Evolutionary conservation across 2,797 vertebrate genomes (phyloP).

Genomic region (Sorex maritimensis): DNA sequence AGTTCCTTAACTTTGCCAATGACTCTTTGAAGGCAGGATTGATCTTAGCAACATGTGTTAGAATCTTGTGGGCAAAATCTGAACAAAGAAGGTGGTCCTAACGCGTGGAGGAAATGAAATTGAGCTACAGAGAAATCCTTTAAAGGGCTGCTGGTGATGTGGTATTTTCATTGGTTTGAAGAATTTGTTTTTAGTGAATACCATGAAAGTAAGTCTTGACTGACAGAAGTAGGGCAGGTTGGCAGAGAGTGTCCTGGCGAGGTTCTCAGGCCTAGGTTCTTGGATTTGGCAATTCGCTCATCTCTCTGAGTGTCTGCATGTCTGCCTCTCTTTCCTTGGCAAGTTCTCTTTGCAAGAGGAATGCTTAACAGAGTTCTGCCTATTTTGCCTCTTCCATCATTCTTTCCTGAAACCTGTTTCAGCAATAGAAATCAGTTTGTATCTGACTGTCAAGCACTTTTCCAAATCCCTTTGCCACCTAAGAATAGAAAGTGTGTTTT

Average conservation of each 20-base stretch:
- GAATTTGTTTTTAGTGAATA: neutral
- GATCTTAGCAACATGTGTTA: neutral
- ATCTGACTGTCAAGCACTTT: neutral
- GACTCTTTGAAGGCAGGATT: neutral
- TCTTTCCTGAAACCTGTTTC: neutral
- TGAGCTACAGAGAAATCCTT: neutral
- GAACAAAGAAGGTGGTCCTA: conserved; percentile 43
- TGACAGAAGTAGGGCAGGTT: accelerated
- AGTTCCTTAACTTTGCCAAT: neutral
- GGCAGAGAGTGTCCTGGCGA: neutral
- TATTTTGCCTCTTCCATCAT: neutral
- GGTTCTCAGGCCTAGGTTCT: neutral
- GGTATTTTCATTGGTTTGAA: neutral
- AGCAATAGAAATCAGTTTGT: neutral
- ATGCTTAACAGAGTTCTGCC: neutral
- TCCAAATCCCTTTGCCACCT: neutral
- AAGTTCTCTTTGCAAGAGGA: neutral
- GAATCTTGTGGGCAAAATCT: neutral
- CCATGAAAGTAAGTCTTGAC: neutral
- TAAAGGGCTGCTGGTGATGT: neutral
- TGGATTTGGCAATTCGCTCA: neutral
- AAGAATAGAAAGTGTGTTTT: neutral
- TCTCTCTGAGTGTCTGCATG: neutral
- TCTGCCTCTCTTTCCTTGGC: neutral
- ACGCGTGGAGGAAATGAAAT: neutral